These are phyloP conservation scores for Gopherus evgoodei DNA, from an alignment of 2,113 vertebrate species.

Conservation along the genomic window DNA sequence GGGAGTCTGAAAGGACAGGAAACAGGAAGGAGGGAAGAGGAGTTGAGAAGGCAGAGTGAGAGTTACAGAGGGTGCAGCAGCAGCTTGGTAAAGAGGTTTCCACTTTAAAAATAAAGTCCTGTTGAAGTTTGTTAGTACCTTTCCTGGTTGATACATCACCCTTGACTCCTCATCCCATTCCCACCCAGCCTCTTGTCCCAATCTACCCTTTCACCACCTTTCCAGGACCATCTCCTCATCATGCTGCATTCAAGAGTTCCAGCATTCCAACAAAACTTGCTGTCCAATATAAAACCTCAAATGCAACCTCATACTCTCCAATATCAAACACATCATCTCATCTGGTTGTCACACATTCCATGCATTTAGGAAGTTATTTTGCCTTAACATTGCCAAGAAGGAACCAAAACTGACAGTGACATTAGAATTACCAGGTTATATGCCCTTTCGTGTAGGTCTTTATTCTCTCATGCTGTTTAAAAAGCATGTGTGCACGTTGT, in stretches of 20 bases:
- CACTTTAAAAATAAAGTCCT: too few relatives aligned
- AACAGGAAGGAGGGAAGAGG: too few relatives aligned
- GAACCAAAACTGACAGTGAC: neutral
- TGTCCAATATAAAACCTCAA: neutral
- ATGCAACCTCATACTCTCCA: neutral
- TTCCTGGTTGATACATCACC: neutral
- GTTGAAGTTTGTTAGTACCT: too few relatives aligned
- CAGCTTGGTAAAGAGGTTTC: too few relatives aligned
- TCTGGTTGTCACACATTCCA: neutral
- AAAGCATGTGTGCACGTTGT: neutral
- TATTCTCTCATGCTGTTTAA: neutral
- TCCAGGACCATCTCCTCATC: neutral
- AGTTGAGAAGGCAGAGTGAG: too few relatives aligned
- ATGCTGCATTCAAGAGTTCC: neutral
- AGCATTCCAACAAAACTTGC: neutral
- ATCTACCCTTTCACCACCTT: neutral
- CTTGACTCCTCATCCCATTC: neutral
- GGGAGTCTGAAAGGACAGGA: too few relatives aligned
- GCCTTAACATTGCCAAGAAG: neutral
- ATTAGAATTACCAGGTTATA: neutral
- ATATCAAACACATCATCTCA: neutral
- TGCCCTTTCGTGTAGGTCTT: neutral
- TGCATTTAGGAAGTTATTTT: neutral
- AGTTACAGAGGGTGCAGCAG: too few relatives aligned
- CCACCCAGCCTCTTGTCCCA: neutral